Conservation (phyloP, 2,888 invertebrate genomes). For the Acrobasis repandana region DNA sequence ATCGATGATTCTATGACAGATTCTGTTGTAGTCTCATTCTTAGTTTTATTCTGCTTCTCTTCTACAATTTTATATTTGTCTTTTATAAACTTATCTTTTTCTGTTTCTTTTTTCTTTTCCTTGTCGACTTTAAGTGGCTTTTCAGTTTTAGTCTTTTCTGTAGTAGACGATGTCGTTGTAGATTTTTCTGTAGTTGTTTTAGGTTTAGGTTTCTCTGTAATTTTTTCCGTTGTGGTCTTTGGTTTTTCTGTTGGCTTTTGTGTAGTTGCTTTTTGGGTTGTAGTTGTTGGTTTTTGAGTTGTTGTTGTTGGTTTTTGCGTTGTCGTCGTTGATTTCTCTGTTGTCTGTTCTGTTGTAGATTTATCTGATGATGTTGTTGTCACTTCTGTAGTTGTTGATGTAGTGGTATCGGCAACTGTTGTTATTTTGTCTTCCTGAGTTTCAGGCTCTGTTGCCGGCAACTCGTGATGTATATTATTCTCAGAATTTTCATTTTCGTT, state of each 20-base stretch:
- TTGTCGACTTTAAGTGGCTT: slow-evolving; percentile 54
- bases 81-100: slow-evolving; percentile 62
- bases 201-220: slow-evolving; percentile 35
- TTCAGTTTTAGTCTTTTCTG: slow-evolving; percentile 44
- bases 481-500: slow-evolving; percentile 71
- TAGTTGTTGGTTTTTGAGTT: slow-evolving; percentile 42
- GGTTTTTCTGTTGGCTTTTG: slow-evolving; percentile 41
- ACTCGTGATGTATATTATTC: slow-evolving; percentile 61
- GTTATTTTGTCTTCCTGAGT: slow-evolving; percentile 52
- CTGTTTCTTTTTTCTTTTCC: slow-evolving; percentile 69
- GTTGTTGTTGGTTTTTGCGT: slow-evolving; percentile 39
- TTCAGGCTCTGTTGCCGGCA: slow-evolving; percentile 39
- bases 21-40: slow-evolving; percentile 53
- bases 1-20: slow-evolving; percentile 63
- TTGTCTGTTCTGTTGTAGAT: slow-evolving; percentile 43
- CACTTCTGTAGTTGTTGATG: slow-evolving; percentile 42
- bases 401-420: slow-evolving; percentile 44
- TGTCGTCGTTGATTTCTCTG: slow-evolving; percentile 45
- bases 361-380: slow-evolving; percentile 44
- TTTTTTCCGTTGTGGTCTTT: slow-evolving; percentile 41
- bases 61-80: slow-evolving; percentile 44
- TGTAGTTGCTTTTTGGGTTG: slow-evolving; percentile 36
- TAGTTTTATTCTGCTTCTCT: slow-evolving; percentile 50
- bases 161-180: slow-evolving; percentile 42
- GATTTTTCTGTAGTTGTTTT: slow-evolving; percentile 44